phyloP scores from a whole-genome alignment of 2,797 vertebrate genomes.

The Alexandromys oeconomus region DNA sequence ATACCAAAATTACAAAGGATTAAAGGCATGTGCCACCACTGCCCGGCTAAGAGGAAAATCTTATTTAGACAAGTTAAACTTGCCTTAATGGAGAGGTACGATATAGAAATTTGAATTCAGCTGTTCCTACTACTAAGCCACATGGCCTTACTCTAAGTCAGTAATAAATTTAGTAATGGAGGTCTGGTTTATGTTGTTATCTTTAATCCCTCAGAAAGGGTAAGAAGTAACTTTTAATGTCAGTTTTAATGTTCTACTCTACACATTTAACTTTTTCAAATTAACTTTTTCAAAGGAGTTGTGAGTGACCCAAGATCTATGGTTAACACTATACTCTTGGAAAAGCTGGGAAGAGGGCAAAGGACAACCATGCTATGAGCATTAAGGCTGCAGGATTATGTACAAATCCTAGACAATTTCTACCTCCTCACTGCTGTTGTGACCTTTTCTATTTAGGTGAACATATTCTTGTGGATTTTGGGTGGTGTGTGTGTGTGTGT shows the following conservation, averaged over 20 bases:
- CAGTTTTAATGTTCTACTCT: slow-evolving; percentile 51
- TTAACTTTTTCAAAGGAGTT: slow-evolving; percentile 64
- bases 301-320: slow-evolving; percentile 34
- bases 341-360: slow-evolving; percentile 67
- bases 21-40: no score
- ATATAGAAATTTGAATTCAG: slow-evolving; percentile 56
- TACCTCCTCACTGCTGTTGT: not conserved
- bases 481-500: not conserved
- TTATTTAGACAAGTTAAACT: not conserved
- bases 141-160: slow-evolving; percentile 10
- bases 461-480: not conserved
- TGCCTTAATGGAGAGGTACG: not conserved
- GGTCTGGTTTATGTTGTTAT: slow-evolving; percentile 45
- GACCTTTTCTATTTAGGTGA: slow-evolving; percentile 7
- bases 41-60: not conserved
- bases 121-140: slow-evolving; percentile 12
- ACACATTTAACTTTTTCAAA: slow-evolving; percentile 55
- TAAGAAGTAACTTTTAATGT: slow-evolving; percentile 66
- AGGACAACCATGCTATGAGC: not conserved
- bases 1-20: slow-evolving; percentile 19
- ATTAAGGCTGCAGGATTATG: slow-evolving; percentile 19
- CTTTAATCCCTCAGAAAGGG: slow-evolving; percentile 42
- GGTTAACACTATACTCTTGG: slow-evolving; percentile 40
- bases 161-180: slow-evolving; percentile 40
- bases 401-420: not conserved